Evolutionary conservation across 1,140 invertebrate species (phyloP).

Genomic region (Drosophila nasuta): DNA sequence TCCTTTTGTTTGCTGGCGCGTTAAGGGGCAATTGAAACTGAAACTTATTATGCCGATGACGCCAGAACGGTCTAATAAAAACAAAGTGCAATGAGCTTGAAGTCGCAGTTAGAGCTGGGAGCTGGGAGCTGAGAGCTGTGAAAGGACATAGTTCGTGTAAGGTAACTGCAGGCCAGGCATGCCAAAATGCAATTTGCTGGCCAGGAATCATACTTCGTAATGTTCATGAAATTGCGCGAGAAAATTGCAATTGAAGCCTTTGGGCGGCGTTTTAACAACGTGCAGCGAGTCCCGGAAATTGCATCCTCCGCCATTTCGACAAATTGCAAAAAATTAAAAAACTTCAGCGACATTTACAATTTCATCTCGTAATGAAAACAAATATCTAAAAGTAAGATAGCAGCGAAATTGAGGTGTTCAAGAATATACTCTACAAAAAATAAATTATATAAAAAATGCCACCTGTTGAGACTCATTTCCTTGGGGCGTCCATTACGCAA

Average conservation of each 20-base stretch:
- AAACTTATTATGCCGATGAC: constrained; percentile 72
- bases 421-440: background rate
- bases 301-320: background rate
- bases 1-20: constrained; percentile 41
- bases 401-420: constrained; percentile 1
- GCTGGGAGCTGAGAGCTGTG: background rate
- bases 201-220: constrained; percentile 55
- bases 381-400: background rate
- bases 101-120: constrained; percentile 6
- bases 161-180: constrained; percentile 44
- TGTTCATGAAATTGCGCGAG: constrained; percentile 41
- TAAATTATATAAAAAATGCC: constrained; percentile 2
- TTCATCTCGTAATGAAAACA: background rate
- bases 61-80: constrained; percentile 43
- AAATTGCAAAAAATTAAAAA: constrained; percentile 5
- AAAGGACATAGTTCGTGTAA: constrained; percentile 30
- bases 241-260: constrained; percentile 40
- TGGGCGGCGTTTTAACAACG: constrained; percentile 6
- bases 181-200: constrained; percentile 68
- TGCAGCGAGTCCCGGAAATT: constrained; percentile 2
- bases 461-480: constrained; percentile 31
- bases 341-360: background rate
- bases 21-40: constrained; percentile 72
- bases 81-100: constrained; percentile 47
- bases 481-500: background rate